Evolutionary conservation across 2,113 vertebrate genomes (phyloP).

Genomic region (Hucho hucho): DNA sequence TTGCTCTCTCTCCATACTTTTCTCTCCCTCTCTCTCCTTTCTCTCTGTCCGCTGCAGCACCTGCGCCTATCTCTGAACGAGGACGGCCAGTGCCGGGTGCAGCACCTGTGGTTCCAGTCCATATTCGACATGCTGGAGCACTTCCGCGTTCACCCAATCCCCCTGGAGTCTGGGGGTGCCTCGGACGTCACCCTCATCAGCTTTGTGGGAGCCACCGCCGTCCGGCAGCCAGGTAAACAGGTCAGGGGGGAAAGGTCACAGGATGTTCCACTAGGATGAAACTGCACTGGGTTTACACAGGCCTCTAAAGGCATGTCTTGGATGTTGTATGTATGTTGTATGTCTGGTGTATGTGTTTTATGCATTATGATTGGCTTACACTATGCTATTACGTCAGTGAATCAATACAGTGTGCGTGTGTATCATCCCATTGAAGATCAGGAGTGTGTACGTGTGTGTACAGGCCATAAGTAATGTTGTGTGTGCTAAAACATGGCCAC

Average conservation of each 20-base stretch:
- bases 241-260: background rate
- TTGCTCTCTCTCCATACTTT: too few species aligned
- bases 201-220: slow-evolving; percentile 84
- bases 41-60: slow-evolving; percentile 70
- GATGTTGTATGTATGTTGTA: too few species aligned
- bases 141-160: slow-evolving; percentile 90
- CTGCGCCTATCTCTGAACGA: slow-evolving; percentile 89
- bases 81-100: slow-evolving; percentile 90
- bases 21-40: background rate
- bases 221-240: slow-evolving; percentile 82
- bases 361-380: too few species aligned
- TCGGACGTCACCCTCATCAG: slow-evolving; percentile 92
- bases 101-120: slow-evolving; percentile 95
- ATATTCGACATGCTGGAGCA: slow-evolving; percentile 96
- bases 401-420: too few species aligned
- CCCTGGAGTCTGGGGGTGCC: slow-evolving; percentile 88
- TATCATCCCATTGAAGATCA: background rate
- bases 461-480: background rate
- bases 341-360: too few species aligned
- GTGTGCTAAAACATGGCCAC: slow-evolving; percentile 19
- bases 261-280: background rate
- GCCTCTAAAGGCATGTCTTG: too few species aligned
- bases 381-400: too few species aligned
- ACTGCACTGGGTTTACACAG: too few species aligned
- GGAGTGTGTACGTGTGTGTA: background rate